Conservation (phyloP, 2,113 vertebrate genomes). For the Pollimyrus isidori region DNA sequence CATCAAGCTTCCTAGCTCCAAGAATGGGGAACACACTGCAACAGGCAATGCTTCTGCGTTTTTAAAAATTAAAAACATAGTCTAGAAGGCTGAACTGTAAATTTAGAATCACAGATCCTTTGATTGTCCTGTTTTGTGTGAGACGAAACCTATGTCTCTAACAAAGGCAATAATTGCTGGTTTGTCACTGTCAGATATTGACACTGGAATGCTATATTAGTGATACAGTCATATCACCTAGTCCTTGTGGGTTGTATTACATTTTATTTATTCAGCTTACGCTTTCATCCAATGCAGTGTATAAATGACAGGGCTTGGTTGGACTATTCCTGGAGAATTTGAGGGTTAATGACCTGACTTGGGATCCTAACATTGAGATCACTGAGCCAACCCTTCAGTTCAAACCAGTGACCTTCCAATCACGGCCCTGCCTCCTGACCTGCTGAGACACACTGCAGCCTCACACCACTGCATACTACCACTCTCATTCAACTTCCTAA, state of each 20-base stretch:
- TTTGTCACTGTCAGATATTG: background rate
- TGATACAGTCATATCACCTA: background rate
- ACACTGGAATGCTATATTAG: background rate
- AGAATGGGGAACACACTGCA: background rate
- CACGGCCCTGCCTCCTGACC: background rate
- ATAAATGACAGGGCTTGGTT: background rate
- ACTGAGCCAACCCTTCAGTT: background rate
- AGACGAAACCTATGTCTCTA: background rate
- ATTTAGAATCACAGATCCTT: background rate
- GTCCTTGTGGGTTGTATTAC: background rate
- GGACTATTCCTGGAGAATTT: background rate
- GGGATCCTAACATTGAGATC: background rate
- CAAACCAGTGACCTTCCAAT: background rate
- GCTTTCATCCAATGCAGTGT: background rate
- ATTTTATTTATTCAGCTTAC: background rate
- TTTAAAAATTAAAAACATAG: background rate
- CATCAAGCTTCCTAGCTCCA: background rate
- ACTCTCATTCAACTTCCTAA: background rate
- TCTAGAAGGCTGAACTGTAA: background rate
- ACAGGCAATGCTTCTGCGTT: background rate
- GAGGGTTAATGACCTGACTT: background rate
- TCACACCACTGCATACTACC: background rate
- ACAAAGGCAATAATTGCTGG: background rate
- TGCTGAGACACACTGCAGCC: background rate
- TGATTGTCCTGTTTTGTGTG: background rate